Percentiles rank a stretch among this genome's conserved stretches.
Evolutionary conservation across 2,797 vertebrate species (phyloP).

Genomic region (Oreonectes daqikongensis): DNA sequence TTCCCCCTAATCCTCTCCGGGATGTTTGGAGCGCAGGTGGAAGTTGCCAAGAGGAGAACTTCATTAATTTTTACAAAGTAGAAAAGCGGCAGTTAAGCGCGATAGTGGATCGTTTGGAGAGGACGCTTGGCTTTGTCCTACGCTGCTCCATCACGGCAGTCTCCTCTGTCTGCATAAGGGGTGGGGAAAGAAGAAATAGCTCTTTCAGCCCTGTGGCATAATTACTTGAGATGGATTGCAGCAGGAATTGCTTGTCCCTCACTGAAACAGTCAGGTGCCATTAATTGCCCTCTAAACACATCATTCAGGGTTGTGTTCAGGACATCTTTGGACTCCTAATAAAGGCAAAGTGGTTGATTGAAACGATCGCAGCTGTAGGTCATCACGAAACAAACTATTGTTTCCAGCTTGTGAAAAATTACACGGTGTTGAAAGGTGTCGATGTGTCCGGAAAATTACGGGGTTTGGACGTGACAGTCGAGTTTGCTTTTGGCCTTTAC

Average conservation of each 20-base stretch:
- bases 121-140: constrained; percentile 68
- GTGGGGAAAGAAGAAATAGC: constrained; percentile 38
- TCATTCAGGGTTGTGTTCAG: constrained; percentile 67
- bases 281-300: constrained; percentile 69
- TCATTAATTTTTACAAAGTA: constrained; percentile 62
- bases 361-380: constrained; percentile 73
- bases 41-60: constrained; percentile 50
- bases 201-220: constrained; percentile 69
- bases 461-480: neutral
- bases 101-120: constrained; percentile 71
- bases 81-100: constrained; percentile 66
- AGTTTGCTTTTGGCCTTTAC: neutral
- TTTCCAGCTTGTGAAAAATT: constrained; percentile 38
- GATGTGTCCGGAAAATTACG: constrained; percentile 29
- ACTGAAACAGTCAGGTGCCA: constrained; percentile 74
- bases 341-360: constrained; percentile 67
- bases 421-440: constrained; percentile 29
- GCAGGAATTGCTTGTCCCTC: constrained; percentile 73
- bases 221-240: constrained; percentile 78
- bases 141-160: constrained; percentile 69
- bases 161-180: constrained; percentile 65
- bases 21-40: constrained; percentile 18
- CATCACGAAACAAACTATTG: constrained; percentile 47
- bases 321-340: constrained; percentile 74
- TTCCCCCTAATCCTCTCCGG: constrained; percentile 14